These are phyloP conservation scores for Pseudobourletiella spinata DNA, from an alignment of 1,140 invertebrate genomes.

Conservation along the genomic window DNA sequence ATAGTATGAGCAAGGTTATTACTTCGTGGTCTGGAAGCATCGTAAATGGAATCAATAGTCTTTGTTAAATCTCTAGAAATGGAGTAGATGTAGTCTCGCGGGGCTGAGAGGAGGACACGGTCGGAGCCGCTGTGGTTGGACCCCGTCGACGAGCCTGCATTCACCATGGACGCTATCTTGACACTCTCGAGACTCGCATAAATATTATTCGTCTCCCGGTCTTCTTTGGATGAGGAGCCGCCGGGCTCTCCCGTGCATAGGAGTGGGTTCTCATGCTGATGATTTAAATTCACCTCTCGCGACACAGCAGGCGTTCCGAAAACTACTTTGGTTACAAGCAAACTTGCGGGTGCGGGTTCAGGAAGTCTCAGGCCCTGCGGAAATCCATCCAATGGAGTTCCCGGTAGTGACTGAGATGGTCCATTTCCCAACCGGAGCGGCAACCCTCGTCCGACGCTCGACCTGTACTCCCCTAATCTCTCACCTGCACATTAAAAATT, in stretches of 20 bases:
- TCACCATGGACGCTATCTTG: conserved; percentile 31
- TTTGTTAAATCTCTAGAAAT: conserved; percentile 37
- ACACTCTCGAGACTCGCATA: conserved; percentile 36
- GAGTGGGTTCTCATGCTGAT: conserved; percentile 33
- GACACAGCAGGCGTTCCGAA: conserved; percentile 35
- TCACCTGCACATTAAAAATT: conserved; percentile 26
- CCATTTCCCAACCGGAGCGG: conserved; percentile 35
- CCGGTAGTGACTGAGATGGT: conserved; percentile 33
- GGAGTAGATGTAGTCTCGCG: conserved; percentile 36
- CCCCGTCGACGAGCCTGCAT: conserved; percentile 29
- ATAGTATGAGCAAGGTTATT: conserved; percentile 34
- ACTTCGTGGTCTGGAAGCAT: conserved; percentile 33
- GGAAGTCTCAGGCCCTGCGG: conserved; percentile 33
- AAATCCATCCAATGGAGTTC: conserved; percentile 36
- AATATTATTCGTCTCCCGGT: conserved; percentile 34
- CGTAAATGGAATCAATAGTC: conserved; percentile 37
- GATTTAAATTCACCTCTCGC: conserved; percentile 35
- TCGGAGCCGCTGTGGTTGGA: conserved; percentile 35
- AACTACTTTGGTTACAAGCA: conserved; percentile 36
- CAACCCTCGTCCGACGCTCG: conserved; percentile 33
- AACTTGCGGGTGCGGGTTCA: conserved; percentile 35
- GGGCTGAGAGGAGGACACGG: conserved; percentile 35
- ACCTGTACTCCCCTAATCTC: conserved; percentile 35
- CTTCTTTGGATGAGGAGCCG: conserved; percentile 24
- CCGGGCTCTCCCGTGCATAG: conserved; percentile 24